phyloP scores from a whole-genome alignment of 2,797 vertebrate genomes.

The Chrysolophus pictus region DNA sequence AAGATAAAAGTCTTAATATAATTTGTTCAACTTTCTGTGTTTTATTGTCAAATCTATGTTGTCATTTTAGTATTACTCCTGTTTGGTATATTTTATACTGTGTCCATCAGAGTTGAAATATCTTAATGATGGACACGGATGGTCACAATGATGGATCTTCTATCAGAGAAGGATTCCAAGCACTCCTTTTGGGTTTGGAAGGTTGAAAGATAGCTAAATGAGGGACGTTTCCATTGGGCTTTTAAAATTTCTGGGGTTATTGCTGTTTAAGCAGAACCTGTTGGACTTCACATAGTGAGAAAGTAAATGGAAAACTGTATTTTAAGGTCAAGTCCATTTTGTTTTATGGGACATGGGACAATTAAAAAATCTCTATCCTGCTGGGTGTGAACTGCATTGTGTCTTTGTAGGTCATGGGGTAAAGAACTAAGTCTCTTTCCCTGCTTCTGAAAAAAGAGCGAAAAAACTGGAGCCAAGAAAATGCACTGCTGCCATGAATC shows the following conservation, averaged over 20 bases:
- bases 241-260: not conserved
- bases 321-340: not conserved
- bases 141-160: not conserved
- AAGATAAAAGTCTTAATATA: slow-evolving; percentile 44
- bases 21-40: not conserved
- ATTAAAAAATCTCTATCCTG: not conserved
- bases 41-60: not conserved
- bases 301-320: not conserved
- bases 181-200: not conserved
- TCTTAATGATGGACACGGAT: not conserved
- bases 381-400: not conserved
- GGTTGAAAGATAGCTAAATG: not conserved
- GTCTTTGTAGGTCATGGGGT: not conserved
- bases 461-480: not conserved
- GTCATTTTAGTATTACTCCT: not conserved
- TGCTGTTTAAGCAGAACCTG: not conserved
- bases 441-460: not conserved
- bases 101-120: not conserved
- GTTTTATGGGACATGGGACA: not conserved
- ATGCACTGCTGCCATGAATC: not conserved
- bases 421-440: not conserved
- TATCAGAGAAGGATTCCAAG: not conserved
- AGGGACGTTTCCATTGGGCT: not conserved
- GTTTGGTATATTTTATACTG: not conserved
- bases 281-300: not conserved